Evolutionary conservation across 2,888 invertebrate species (phyloP), one percentile per base, ranked within the genome.

Genomic region (Rosalia funebris): DNA sequence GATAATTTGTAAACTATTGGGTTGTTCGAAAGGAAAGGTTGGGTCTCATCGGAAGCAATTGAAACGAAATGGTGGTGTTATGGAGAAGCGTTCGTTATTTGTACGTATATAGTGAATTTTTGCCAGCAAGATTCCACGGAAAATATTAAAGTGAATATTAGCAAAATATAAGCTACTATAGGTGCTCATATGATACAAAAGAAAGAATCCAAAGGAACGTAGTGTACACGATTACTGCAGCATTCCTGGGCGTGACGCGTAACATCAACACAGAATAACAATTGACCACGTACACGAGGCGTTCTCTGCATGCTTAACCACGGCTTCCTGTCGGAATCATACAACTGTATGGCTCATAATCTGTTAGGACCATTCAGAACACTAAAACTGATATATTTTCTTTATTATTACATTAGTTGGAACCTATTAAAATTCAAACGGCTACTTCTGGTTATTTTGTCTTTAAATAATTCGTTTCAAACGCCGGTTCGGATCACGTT

Each of bases 221-320:
- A 59, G 53, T 55, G 60, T 61, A 65, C 54, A 63, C 59, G 62
- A 57, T 58, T 46, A 60, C 54, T 63, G 60, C 71, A 69, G 73
- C 78, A 79, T 80, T 79, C 79, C 77, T 78, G 75, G 77, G 79
- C 77, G 79, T 79, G 79, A 79, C 78, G 77, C 73, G 72, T 75
- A 74, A 72, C 72, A 75, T 75, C 75, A 74, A 74, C 77, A 76
- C 74, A 70, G 77, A 77, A 76, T 76, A 76, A 79, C 78, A 80
- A 80, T 80, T 77, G 79, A 70, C 76, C 79, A 80, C 79, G 79
- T 79, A 78, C 76, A 67, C 67, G 70, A 70, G 69, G 69, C 74
- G 72, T 74, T 71, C 75, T 77, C 65, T 78, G 78, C 77, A 79
- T 79, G 74, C 75, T 76, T 76, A 80, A 79, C 77, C 73, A 77